phyloP scores from a whole-genome alignment of 2,888 invertebrate genomes.

The Drosophila antonietae region DNA sequence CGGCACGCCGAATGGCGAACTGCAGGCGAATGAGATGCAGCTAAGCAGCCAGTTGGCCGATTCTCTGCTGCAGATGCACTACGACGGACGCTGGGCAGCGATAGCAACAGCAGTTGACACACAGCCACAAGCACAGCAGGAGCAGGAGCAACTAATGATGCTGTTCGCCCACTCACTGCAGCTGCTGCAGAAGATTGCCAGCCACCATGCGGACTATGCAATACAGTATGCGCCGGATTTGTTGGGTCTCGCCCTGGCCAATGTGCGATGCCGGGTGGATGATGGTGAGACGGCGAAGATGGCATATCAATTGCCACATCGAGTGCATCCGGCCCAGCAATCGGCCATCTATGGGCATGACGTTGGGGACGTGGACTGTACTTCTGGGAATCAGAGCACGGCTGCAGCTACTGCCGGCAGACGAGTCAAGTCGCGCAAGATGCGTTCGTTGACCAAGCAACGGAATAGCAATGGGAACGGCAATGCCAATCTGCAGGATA shows the following conservation, averaged over 20 bases:
- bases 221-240: constrained; percentile 85
- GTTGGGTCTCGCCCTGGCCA: constrained; percentile 87
- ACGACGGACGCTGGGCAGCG: constrained; percentile 28
- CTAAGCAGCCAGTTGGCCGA: constrained; percentile 31
- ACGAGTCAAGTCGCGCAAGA: constrained; percentile 85
- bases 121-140: background rate
- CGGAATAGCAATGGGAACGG: constrained; percentile 45
- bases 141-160: constrained; percentile 9
- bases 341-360: constrained; percentile 85
- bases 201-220: constrained; percentile 77
- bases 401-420: constrained; percentile 85
- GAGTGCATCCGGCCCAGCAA: constrained; percentile 87
- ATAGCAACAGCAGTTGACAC: background rate
- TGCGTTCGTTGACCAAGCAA: constrained; percentile 68
- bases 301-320: constrained; percentile 82
- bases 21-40: constrained; percentile 17
- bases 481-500: constrained; percentile 39
- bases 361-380: constrained; percentile 33
- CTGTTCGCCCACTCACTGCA: constrained; percentile 53
- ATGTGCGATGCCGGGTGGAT: constrained; percentile 83
- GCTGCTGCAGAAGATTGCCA: constrained; percentile 74
- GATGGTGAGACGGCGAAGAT: background rate
- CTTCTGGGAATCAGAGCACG: constrained; percentile 25
- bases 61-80: constrained; percentile 32
- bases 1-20: background rate